Conservation (phyloP, 2,888 invertebrate species). For the Agrilus cyanescens region DNA sequence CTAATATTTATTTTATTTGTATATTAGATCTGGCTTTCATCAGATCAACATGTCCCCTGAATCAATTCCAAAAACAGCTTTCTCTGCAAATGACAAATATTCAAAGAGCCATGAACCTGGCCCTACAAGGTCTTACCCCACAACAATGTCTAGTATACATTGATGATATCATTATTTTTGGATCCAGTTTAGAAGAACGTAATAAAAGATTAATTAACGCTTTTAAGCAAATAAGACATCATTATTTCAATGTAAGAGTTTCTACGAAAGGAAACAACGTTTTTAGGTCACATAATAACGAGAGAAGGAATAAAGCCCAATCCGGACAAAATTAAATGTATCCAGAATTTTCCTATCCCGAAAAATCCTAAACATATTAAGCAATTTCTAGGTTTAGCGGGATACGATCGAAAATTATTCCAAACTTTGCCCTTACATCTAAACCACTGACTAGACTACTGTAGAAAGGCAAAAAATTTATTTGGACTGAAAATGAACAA, state of each 20-base stretch:
- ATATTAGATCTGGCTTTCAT: slow-evolving; percentile 20
- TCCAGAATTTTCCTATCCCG: slow-evolving; percentile 18
- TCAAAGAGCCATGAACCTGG: slow-evolving; percentile 20
- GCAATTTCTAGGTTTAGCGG: too few relatives aligned
- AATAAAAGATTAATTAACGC: slow-evolving; percentile 15
- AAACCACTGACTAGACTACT: too few relatives aligned
- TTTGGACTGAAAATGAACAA: too few relatives aligned
- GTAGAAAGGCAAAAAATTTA: too few relatives aligned
- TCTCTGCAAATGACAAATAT: slow-evolving; percentile 19
- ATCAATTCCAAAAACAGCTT: slow-evolving; percentile 19
- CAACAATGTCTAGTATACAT: slow-evolving; percentile 20
- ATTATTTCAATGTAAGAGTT: slow-evolving; percentile 21
- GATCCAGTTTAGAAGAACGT: slow-evolving; percentile 19
- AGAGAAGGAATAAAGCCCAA: slow-evolving; percentile 26
- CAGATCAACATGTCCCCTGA: slow-evolving; percentile 22
- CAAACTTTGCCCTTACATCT: too few relatives aligned
- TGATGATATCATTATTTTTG: slow-evolving; percentile 26
- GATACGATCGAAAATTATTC: too few relatives aligned
- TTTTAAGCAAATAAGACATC: slow-evolving; percentile 18
- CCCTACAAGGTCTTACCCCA: slow-evolving; percentile 13
- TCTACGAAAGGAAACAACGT: slow-evolving; percentile 24
- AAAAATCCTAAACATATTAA: too few relatives aligned
- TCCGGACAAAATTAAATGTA: slow-evolving; percentile 19
- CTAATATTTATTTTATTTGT: too few relatives aligned
- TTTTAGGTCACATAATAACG: slow-evolving; percentile 27